Base-by-base conservation (phyloP, 2,888 invertebrate species). In the Oegoconia quadripuncta region DNA sequence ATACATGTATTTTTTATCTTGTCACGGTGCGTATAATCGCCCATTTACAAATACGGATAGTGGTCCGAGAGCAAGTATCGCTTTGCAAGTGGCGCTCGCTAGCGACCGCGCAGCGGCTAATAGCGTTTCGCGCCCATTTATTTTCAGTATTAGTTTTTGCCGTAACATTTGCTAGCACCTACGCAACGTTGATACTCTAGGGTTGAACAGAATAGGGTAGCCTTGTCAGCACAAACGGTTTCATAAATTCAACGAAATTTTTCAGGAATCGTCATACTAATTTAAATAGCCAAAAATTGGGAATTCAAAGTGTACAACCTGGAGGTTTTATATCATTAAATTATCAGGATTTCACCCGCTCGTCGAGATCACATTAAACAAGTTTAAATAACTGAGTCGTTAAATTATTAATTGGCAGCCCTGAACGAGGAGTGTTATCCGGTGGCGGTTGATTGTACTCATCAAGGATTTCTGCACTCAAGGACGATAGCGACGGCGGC, bases 381-480 rank as follows among this genome's bases (percentile, higher is more conserved):
- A 57, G 58, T 62, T 59, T 56, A 59, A 59, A 61, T 53, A 55
- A 54, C 55, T 55, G 58, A 62, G 52, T 62, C 59, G 65, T 64
- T 71, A 71, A 64, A 69, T 61, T 59, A 74, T 68, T 74, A 75
- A 75, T 81, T 71, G 82, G 66, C 79, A 82, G 73, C 84, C 83
- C 83, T 84, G 75, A 59, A 68, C 69, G 68, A 56, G 71, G 69
- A 56, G 66, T 64, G 74, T 76, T 82, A 78, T 77, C 79, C 84
- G 76, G 82, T 80, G 82, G 82, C 83, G 80, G 86, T 87, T 87
- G 83, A 87, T 81, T 87, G 86, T 84, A 84, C 86, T 82, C 86
- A 87, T 87, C 86, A 84, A 87, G 86, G 86, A 82, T 87, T 81
- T 82, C 80, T 82, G 71, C 76, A 75, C 77, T 84, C 86, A 87